Percentiles rank a stretch among this genome's conserved stretches.
Evolutionary conservation across 2,888 invertebrate species (phyloP).

Genomic region (Choristoneura rosaceana): DNA sequence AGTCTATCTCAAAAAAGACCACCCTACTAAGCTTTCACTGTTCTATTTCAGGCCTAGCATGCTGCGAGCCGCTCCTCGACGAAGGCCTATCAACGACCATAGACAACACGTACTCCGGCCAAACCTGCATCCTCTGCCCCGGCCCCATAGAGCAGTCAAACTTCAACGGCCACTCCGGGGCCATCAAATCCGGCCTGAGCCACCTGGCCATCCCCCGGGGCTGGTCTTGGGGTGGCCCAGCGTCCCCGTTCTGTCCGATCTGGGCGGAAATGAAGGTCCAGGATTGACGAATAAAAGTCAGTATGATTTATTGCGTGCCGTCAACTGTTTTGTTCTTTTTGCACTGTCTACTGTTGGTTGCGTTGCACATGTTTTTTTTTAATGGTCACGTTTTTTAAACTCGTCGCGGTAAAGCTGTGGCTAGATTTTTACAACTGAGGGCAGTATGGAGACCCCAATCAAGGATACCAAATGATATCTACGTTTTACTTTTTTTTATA

Average conservation of each 20-base stretch:
- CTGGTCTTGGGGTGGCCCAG: constrained; percentile 93
- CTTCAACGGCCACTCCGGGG: constrained; percentile 85
- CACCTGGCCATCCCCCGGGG: constrained; percentile 93
- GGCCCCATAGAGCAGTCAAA: constrained; percentile 59
- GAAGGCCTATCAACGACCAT: constrained; percentile 68
- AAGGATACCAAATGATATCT: no score
- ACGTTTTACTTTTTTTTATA: no score
- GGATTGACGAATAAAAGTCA: constrained; percentile 68
- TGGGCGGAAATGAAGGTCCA: constrained; percentile 88
- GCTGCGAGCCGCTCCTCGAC: constrained; percentile 67
- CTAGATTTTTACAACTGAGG: no score
- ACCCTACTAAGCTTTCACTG: constrained; percentile 10
- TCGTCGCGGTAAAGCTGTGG: no score
- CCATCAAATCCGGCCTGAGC: constrained; percentile 89
- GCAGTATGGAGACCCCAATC: no score
- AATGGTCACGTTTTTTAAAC: constrained; percentile 41
- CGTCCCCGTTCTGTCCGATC: constrained; percentile 90
- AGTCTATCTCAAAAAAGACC: background rate
- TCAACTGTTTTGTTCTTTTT: constrained; percentile 55
- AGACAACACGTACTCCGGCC: constrained; percentile 63
- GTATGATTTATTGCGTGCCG: constrained; percentile 51
- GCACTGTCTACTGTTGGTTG: constrained; percentile 57
- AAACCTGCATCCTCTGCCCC: constrained; percentile 66
- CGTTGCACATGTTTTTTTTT: constrained; percentile 53
- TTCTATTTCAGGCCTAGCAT: constrained; percentile 65